Conservation (phyloP, 92 coral and sea anemone genomes). For the Nematostella vectensis region DNA sequence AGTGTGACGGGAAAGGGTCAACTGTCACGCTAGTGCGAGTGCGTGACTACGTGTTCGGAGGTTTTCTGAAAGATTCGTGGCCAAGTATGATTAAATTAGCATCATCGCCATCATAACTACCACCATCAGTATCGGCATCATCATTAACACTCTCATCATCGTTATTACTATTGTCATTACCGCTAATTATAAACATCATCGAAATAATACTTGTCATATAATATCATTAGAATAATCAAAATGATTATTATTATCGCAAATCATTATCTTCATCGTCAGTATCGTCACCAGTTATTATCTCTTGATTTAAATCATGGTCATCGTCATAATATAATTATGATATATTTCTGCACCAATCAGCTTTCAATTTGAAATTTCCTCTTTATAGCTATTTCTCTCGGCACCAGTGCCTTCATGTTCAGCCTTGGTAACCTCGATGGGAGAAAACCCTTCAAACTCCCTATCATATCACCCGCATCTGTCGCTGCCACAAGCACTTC, state of each 20-base stretch:
- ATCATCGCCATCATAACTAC: background rate
- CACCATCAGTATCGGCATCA: no score
- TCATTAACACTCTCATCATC: background rate
- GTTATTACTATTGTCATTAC: background rate
- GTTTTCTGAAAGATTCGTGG: slow-evolving; percentile 50
- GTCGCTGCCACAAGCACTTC: slow-evolving; percentile 16
- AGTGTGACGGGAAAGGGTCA: slow-evolving; percentile 15
- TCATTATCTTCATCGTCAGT: background rate
- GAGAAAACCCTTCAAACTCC: slow-evolving; percentile 42
- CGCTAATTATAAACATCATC: background rate
- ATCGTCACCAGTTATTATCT: background rate
- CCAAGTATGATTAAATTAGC: slow-evolving; percentile 23
- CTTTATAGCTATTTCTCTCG: no score
- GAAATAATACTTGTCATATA: no score
- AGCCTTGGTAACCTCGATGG: slow-evolving; percentile 49
- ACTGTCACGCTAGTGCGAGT: slow-evolving; percentile 50
- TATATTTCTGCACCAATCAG: no score
- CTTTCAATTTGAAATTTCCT: no score
- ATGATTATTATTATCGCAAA: no score
- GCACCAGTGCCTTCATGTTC: slow-evolving; percentile 37
- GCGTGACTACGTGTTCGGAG: slow-evolving; percentile 53
- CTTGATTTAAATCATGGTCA: no score
- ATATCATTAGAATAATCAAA: no score
- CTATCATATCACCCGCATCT: background rate
- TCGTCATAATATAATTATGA: no score